Base-by-base conservation (phyloP, 1,140 invertebrate species). In the Tenebrio molitor region DNA sequence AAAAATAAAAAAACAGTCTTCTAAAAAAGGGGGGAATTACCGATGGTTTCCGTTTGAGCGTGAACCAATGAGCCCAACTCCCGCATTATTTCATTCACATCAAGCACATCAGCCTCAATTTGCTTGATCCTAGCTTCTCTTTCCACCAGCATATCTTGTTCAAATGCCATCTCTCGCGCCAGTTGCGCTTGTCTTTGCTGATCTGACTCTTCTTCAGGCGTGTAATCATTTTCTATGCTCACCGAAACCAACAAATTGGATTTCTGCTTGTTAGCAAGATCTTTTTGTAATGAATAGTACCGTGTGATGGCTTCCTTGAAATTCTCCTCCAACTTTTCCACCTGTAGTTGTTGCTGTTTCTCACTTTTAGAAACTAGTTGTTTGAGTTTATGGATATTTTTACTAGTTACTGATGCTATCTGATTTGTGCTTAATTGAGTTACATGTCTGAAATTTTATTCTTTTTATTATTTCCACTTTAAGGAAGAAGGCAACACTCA, bases 31-130 rank as follows among this genome's bases (percentile, higher is more conserved):
- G 29, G 8, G 46, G 53, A 82, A 88, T 88, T 88, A 97, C 95
- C 94, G 76, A 97, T 88, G 66, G 88, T 86, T 74, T 94, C 90
- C 29, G 90, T 91, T 85, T 98, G 96, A 76, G 92, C 88, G 79
- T 92, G 85, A 0, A 97, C 93, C 78, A 97, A 83, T 39, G 88
- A 88, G 2, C 90, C 91, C n/a, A 98, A 84, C 76, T 96, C 91
- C 71, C 92, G 90, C 91, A 97, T 97, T 63, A 98, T 96, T 82
- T 95, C 90, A 83, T 96, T 96, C 0, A 97, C 92, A 84, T 97
- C 95, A 64, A 95, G 84, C 66, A 98, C 92, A 82, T 97, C 93
- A 1, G 89, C 88, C 85, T 97, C 93, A 44, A 95, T 93, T 80
- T 89, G 86, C 73, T 87, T 87, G 69, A 95, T 89, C 80, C 90